Evolutionary conservation across 2,888 invertebrate species (phyloP).

Genomic region (Dicyrtoma fusca): DNA sequence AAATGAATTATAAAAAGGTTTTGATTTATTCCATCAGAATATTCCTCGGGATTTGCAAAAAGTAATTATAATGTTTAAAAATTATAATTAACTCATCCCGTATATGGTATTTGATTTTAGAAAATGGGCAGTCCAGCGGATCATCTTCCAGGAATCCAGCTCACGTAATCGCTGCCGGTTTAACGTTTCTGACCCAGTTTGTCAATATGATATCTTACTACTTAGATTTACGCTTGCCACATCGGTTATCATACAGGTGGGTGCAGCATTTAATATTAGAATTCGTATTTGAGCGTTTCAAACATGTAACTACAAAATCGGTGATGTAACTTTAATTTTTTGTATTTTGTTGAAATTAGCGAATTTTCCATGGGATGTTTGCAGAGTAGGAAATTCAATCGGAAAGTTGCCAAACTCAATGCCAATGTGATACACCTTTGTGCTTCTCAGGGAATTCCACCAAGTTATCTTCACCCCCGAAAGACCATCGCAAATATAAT

Average conservation of each 20-base stretch:
- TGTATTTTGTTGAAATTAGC: slow-evolving; percentile 61
- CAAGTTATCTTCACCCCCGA: slow-evolving; percentile 68
- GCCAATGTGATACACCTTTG: slow-evolving; percentile 79
- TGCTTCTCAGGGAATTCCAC: slow-evolving; percentile 73
- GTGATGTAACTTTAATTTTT: background rate
- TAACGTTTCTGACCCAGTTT: slow-evolving; percentile 84
- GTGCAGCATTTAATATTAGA: background rate
- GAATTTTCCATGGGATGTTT: slow-evolving; percentile 78
- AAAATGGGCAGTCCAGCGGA: slow-evolving; percentile 40
- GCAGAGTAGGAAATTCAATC: slow-evolving; percentile 72
- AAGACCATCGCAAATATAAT: slow-evolving; percentile 75
- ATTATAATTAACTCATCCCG: background rate
- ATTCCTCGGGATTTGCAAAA: too few relatives aligned
- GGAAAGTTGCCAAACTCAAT: slow-evolving; percentile 76
- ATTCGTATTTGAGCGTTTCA: too few relatives aligned
- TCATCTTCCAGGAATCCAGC: slow-evolving; percentile 65
- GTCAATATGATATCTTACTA: slow-evolving; percentile 79
- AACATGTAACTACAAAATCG: too few relatives aligned
- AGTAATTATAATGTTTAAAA: too few relatives aligned
- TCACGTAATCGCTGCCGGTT: slow-evolving; percentile 76
- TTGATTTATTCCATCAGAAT: background rate
- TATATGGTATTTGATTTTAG: slow-evolving; percentile 15
- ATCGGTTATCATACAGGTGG: slow-evolving; percentile 71
- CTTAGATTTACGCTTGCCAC: slow-evolving; percentile 79
- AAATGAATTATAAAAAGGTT: too few relatives aligned